Base-by-base conservation (phyloP, 2,113 vertebrate genomes). In the Mirza zaza region DNA sequence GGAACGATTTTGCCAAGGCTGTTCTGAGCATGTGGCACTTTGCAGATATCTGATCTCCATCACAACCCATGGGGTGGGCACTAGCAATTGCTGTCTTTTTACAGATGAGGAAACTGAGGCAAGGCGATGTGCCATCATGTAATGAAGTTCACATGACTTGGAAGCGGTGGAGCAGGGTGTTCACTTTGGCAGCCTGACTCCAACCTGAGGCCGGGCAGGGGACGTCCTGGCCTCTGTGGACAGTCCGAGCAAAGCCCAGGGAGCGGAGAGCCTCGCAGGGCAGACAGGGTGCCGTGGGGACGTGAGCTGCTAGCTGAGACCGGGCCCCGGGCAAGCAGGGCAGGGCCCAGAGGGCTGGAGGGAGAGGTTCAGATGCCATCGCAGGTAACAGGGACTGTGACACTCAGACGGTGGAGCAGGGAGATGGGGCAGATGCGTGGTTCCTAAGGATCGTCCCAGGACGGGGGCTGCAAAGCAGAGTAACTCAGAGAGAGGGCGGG, bases 321-420 rank as follows among this genome's bases (percentile, higher is more conserved):
- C 76, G 57, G 39, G 45, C 13, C 29, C 42, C 13, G 0, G 8
- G 14, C 2, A 0, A 3, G 15, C 12, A 11, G 27, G 61, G 48
- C 59, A 6, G 6, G 68, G 13, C 23, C 61, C 8, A 13, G n/a
- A 80, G 21, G 0, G 0, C 15, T 4, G 52, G 61, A 32, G 52
- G 0, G 14, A 61, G 59, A 55, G 13, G 17, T 45, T 36, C 9
- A 0, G 42, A 18, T 0, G 5, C 71, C n/a, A 39, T 73, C 23
- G 10, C 70, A 11, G 11, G 9, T 39, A 48, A 17, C 6, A 0
- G 11, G 59, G n/a, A n/a, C 1, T 9, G 48, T 50, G 39, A 5
- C 42, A 21, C 52, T 5, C 7, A 59, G 23, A 76, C 1, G 9
- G 4, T 14, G 25, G n/a, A 90, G 32, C 10, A 52, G 25, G 10